Evolutionary conservation across 2,113 vertebrate species (phyloP).

Genomic region (Poecile atricapillus): DNA sequence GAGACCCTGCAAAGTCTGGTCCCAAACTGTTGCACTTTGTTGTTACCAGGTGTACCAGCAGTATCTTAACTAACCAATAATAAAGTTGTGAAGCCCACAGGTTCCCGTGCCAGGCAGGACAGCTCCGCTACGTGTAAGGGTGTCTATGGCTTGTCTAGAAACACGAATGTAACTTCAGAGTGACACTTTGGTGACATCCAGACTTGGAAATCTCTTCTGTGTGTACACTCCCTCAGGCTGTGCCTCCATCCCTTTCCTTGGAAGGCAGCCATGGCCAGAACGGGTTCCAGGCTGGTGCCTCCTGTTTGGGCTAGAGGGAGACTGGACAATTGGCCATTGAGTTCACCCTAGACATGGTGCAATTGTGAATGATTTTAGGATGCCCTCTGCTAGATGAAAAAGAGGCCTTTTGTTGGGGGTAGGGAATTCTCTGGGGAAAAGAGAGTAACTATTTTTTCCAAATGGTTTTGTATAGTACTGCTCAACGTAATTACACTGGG

Average conservation of each 20-base stretch:
- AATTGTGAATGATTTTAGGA: not conserved
- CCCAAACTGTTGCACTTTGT: not conserved
- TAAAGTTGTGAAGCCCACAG: not conserved
- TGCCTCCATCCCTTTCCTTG: not conserved
- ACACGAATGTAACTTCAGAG: not conserved
- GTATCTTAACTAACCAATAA: not conserved
- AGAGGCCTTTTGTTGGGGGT: not conserved
- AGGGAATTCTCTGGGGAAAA: not conserved
- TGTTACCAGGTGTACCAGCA: not conserved
- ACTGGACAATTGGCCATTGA: not conserved
- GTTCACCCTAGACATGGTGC: not conserved
- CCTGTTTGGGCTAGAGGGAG: accelerated
- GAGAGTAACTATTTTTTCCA: not conserved
- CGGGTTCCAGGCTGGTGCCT: not conserved
- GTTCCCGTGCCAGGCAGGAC: not conserved
- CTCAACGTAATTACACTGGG: not conserved
- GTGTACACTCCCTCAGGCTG: not conserved
- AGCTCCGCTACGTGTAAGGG: accelerated
- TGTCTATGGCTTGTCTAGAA: not conserved
- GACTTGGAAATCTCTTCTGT: not conserved
- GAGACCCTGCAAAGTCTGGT: not conserved
- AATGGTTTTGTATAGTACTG: not conserved
- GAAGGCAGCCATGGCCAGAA: not conserved
- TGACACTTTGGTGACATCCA: not conserved
- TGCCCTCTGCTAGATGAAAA: not conserved